Evolutionary conservation across 2,797 vertebrate species (phyloP), one percentile per base, ranked within the genome.

Genomic region (Natrix natrix): DNA sequence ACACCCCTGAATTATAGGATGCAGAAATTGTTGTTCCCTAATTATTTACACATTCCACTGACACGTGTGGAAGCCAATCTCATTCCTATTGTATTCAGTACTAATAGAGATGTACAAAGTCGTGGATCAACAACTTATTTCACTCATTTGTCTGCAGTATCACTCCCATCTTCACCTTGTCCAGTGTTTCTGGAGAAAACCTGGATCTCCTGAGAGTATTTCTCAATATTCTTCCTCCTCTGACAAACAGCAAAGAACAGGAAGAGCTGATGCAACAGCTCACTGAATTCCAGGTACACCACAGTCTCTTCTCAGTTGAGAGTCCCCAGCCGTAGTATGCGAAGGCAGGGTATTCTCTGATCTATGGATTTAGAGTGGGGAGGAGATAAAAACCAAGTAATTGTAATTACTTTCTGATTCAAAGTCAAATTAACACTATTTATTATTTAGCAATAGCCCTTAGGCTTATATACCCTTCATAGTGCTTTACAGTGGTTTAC

Each of bases 261-360:
- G 99, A 99, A 95, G 99, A 99, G 94, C 98, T 99, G 54, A 99
- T 99, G 99, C 99, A 99, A 94, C 99, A 99, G 96, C 98, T 99
- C 88, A 99, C 99, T 0, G 99, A 99, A 96, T 99, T 99, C 96
- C 99, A 99, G 99, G 99, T 99, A 91, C 0, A 60, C 93, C 86
- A 48, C 24, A 24, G 7, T 95, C 52, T 86, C 52, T 57, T 60
- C 2, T 69, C 59, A 16, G 56, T n/a, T 56, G 22, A 26, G 48
- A 12, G 60, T 63, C 57, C 86, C 54, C 48, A 54, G 37, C 3
- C 20, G 17, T 43, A 32, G 16, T 52, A 24, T 59, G 52, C 3
- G 28, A 89, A 57, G 54, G 26, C 87, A 83, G 83, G n/a, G 32
- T 16, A 1, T 32, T 91, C 32, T 61, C 83, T n/a, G 32, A 74